These are phyloP conservation scores for Caenorhabditis becei DNA, from an alignment of 2,888 invertebrate species.

Conservation along the genomic window DNA sequence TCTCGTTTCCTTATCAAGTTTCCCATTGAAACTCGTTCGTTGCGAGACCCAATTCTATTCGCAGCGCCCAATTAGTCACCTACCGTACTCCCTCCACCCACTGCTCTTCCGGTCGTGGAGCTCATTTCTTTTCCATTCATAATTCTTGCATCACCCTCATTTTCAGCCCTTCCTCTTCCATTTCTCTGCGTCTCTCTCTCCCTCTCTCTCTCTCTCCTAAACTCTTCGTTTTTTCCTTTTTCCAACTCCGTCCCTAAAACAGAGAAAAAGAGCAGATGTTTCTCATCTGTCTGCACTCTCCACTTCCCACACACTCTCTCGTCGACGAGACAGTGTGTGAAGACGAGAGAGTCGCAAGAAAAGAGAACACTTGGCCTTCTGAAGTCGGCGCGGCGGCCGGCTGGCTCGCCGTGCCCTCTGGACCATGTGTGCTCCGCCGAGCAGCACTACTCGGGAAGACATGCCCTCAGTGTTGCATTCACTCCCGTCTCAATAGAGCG, in stretches of 20 bases:
- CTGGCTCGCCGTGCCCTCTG: slow-evolving; percentile 32
- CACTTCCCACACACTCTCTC: not conserved
- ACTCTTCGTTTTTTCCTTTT: slow-evolving; percentile 7
- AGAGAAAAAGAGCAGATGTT: slow-evolving; percentile 49
- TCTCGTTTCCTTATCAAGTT: too few relatives aligned
- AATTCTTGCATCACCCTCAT: not conserved
- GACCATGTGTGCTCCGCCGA: slow-evolving; percentile 13
- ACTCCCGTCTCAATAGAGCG: too few relatives aligned
- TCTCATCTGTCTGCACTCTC: slow-evolving; percentile 28
- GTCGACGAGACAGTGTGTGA: slow-evolving; percentile 2
- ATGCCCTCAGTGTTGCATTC: not conserved
- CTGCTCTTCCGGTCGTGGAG: too few relatives aligned
- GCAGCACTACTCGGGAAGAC: slow-evolving; percentile 8
- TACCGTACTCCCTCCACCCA: not conserved
- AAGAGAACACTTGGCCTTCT: slow-evolving; percentile 56
- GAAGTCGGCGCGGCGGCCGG: slow-evolving; percentile 41
- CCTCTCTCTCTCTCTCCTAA: slow-evolving; percentile 22
- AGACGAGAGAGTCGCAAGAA: slow-evolving; percentile 16
- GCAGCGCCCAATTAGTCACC: not conserved
- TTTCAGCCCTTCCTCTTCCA: slow-evolving; percentile 8
- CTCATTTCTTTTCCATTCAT: not conserved
- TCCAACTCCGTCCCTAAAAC: slow-evolving; percentile 7
- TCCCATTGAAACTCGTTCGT: too few relatives aligned
- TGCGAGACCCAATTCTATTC: too few relatives aligned
- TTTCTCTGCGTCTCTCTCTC: slow-evolving; percentile 26